phyloP scores from a whole-genome alignment of 37 sponge, comb jelly and placozoan genomes.

The Oopsacas minuta region DNA sequence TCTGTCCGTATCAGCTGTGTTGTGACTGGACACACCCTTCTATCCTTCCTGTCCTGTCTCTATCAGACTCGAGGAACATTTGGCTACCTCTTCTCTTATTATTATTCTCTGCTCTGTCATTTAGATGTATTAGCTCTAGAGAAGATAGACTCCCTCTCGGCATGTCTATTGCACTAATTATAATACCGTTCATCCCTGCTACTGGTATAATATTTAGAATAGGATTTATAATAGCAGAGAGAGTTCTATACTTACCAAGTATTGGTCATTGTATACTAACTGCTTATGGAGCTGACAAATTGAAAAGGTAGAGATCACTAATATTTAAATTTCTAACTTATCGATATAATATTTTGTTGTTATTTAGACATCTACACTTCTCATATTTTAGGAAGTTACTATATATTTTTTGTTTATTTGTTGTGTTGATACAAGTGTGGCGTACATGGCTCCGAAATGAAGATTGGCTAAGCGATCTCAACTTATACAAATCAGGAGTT shows the following conservation, averaged over 20 bases:
- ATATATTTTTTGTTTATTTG: background rate
- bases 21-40: constrained; percentile 87
- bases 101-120: background rate
- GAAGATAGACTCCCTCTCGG: constrained; percentile 42
- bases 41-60: constrained; percentile 38
- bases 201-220: constrained; percentile 59
- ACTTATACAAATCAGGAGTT: constrained; percentile 60
- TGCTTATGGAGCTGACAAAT: constrained; percentile 31
- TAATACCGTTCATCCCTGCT: constrained; percentile 70
- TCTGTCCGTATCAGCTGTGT: constrained; percentile 61
- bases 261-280: constrained; percentile 61
- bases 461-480: constrained; percentile 71
- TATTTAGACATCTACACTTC: background rate
- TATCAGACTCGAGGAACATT: constrained; percentile 42
- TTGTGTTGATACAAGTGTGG: background rate
- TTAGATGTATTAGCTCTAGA: constrained; percentile 22
- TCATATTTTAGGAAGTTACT: background rate
- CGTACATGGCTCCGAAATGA: constrained; percentile 4
- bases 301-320: background rate
- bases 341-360: too few species aligned
- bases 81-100: constrained; percentile 36
- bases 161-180: constrained; percentile 31
- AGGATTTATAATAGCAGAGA: constrained; percentile 79
- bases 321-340: too few species aligned
- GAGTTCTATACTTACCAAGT: constrained; percentile 74